Evolutionary conservation across 2,797 vertebrate genomes (phyloP), one percentile per base, ranked within the genome.

Genomic region (Epinephelus malabaricus): DNA sequence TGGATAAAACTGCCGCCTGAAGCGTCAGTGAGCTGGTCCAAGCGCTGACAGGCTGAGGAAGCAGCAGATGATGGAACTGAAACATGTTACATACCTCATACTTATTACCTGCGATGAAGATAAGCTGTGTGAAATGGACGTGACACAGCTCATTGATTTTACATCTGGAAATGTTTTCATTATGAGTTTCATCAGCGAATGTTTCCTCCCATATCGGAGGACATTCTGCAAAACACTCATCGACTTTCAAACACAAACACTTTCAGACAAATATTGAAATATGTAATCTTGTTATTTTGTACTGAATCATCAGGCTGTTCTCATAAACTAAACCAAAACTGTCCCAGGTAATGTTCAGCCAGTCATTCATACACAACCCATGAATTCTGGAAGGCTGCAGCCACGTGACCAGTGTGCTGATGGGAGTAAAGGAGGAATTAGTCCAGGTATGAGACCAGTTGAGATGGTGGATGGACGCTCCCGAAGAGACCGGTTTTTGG

Each of bases 41-140:
- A 81, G 82, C 70, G 17, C 49, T 15, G 5, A 4, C 30, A 58
- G 53, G n/a, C 58, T 40, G 59, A 45, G 53, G 54, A n/a, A 85
- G 78, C 63, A 67, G 69, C 73, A 51, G 59, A 17, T 54, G 1
- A 6, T 6, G 19, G 6, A 40, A 13, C 8, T 15, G 55, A 61
- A 70, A 66, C n/a, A 19, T 7, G 11, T 66, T 56, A 88, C 88
- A 12, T 88, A 90, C 84, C 88, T 88, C 2, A 18, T 75, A 18
- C 64, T 85, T 12, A 84, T n/a, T 27, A 90, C 76, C 68, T 88
- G 70, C 50, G 81, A 30, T 0, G 86, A 25, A 2, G 85, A 84
- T 4, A 74, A 69, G 17, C 86, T 90, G 88, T 59, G 56, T 82
- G 73, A 74, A 30, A 86, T 1, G 46, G 51, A 86, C 19, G 58